Conservation (phyloP, 2,113 vertebrate species). For the Pseudopodoces humilis region DNA sequence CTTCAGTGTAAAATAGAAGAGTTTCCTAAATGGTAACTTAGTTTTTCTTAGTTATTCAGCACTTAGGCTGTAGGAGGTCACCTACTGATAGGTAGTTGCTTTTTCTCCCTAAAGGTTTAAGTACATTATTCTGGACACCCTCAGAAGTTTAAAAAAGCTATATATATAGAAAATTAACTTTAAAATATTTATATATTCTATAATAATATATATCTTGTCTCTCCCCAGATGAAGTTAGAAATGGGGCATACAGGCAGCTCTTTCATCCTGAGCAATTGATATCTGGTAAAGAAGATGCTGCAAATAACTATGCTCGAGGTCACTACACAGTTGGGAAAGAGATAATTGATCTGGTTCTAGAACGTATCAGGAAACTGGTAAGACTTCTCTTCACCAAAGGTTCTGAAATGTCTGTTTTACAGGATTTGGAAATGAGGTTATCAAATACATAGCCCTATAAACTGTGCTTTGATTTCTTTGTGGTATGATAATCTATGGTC, state of each 20-base stretch:
- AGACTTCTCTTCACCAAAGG: background rate
- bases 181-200: background rate
- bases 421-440: background rate
- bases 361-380: conserved; percentile 84
- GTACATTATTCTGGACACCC: background rate
- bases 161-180: background rate
- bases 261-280: conserved; percentile 89
- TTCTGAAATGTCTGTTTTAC: background rate
- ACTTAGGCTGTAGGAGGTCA: background rate
- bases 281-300: conserved; percentile 89
- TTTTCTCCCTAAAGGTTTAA: background rate
- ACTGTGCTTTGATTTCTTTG: background rate
- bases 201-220: background rate
- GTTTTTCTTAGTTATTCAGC: background rate
- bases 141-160: background rate
- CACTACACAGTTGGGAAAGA: conserved; percentile 87
- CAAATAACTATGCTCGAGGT: conserved; percentile 87
- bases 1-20: background rate
- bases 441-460: background rate
- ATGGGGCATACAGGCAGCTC: conserved; percentile 78
- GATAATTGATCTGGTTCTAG: conserved; percentile 81
- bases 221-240: conserved; percentile 81
- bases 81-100: background rate
- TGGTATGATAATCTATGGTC: background rate
- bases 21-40: background rate